Percentiles rank a stretch among this genome's conserved stretches.
Conservation (phyloP, 1,140 invertebrate genomes). For the Phthorimaea operculella region DNA sequence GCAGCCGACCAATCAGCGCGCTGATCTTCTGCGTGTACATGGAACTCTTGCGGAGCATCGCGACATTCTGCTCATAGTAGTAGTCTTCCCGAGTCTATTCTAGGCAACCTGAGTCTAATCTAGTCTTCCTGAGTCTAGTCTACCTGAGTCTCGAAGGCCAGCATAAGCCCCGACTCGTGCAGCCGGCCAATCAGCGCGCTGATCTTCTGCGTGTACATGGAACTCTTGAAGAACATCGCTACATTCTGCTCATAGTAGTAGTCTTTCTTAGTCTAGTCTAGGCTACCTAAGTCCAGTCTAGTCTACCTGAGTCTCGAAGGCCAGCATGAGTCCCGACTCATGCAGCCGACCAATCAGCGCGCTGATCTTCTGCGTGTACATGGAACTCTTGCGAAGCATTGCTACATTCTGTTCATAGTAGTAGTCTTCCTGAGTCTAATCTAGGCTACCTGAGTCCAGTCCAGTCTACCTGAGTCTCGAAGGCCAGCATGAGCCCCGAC, state of each 20-base stretch:
- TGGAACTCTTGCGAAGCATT: conserved; percentile 69
- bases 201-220: conserved; percentile 54
- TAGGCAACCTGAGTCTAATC: too few relatives aligned
- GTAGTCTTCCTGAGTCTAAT: conserved; percentile 67
- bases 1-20: conserved; percentile 51
- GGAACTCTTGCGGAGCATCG: conserved; percentile 70
- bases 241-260: conserved; percentile 70
- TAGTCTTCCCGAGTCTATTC: too few relatives aligned
- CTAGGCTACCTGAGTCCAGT: too few relatives aligned
- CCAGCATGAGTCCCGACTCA: conserved; percentile 50
- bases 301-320: conserved; percentile 65
- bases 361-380: conserved; percentile 52
- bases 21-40: conserved; percentile 53
- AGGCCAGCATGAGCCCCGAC: conserved; percentile 53
- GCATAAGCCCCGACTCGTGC: conserved; percentile 53
- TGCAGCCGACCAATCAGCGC: conserved; percentile 55
- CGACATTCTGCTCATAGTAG: conserved; percentile 69
- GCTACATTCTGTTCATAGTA: conserved; percentile 70
- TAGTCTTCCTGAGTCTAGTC: too few relatives aligned
- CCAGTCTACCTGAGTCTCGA: conserved; percentile 60
- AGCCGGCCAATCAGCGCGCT: conserved; percentile 52
- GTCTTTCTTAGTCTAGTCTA: too few relatives aligned
- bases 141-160: conserved; percentile 65
- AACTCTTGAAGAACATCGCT: conserved; percentile 69
- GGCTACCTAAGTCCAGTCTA: too few relatives aligned